Evolutionary conservation across 2,888 invertebrate species (phyloP).

Genomic region (Eristalis tenax): DNA sequence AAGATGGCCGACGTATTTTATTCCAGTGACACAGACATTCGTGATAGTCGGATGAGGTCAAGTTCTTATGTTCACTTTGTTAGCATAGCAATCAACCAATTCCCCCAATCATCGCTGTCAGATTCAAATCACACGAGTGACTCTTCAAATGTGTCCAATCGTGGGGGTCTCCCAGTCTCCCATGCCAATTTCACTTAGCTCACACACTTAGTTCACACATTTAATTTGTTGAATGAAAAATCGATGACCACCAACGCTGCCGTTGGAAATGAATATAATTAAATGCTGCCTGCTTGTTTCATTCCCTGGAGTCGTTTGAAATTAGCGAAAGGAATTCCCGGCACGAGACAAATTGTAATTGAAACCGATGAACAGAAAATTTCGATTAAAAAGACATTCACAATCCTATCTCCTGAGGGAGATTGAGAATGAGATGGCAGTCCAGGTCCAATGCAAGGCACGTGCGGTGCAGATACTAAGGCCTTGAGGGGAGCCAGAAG

Average conservation of each 20-base stretch:
- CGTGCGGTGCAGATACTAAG: conserved; percentile 21
- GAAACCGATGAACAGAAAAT: conserved; percentile 51
- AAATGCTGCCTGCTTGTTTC: background rate
- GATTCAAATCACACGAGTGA: too few relatives aligned
- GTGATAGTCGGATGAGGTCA: too few relatives aligned
- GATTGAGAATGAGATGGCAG: background rate
- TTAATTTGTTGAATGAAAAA: background rate
- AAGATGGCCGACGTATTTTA: too few relatives aligned
- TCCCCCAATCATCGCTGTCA: too few relatives aligned
- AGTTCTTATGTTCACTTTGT: too few relatives aligned
- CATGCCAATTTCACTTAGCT: too few relatives aligned
- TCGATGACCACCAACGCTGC: background rate
- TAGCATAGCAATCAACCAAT: too few relatives aligned
- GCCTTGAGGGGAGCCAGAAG: conserved; percentile 10
- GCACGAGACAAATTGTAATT: conserved; percentile 43
- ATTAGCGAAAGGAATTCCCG: conserved; percentile 20
- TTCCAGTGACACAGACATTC: too few relatives aligned
- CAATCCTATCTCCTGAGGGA: background rate
- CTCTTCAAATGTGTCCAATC: too few relatives aligned
- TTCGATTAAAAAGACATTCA: conserved; percentile 46
- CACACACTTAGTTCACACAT: background rate
- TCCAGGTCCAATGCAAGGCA: conserved; percentile 1
- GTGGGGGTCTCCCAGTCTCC: too few relatives aligned
- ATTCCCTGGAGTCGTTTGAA: conserved; percentile 19
- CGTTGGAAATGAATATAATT: conserved; percentile 33